Evolutionary conservation across 53 echinoderm and acorn worm species (phyloP), one percentile per base, ranked within the genome.

Genomic region (Zoroaster sp.): DNA sequence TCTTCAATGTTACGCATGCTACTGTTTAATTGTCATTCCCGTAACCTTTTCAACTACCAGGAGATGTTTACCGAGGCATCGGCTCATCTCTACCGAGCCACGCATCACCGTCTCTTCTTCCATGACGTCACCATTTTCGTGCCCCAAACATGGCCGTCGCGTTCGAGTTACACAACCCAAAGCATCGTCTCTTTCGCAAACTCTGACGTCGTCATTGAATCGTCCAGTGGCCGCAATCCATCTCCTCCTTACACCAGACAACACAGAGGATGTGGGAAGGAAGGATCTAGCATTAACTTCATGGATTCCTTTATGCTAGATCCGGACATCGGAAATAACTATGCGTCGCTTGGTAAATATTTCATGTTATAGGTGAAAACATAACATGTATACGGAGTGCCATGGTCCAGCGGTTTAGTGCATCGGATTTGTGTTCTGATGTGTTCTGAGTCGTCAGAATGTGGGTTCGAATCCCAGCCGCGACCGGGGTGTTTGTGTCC

Each of bases 341-440:
- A 87, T 72, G 94, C 92, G 28, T 88, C 96, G n/a, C 47, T 96
- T 31, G 96, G 96, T 96, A 81, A 83, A 78, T 55, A 42, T 32
- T 5, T 52, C 33, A 30, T 75, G 5, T 9, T 20, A 74, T 25
- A n/a, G n/a, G n/a, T n/a, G n/a, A n/a, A n/a, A n/a, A n/a, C n/a
- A n/a, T n/a, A n/a, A n/a, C n/a, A n/a, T n/a, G n/a, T n/a, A n/a
- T n/a, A n/a, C n/a, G n/a, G n/a, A n/a, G n/a, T n/a, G n/a, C n/a
- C n/a, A n/a, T n/a, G n/a, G n/a, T n/a, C n/a, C n/a, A n/a, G n/a
- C n/a, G n/a, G n/a, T n/a, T n/a, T n/a, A n/a, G n/a, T n/a, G n/a
- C n/a, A n/a, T n/a, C n/a, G n/a, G n/a, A n/a, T n/a, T n/a, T n/a
- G n/a, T n/a, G n/a, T n/a, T n/a, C n/a, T n/a, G n/a, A n/a, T n/a